A percentile compares a stretch with the other conserved stretches of the same genome.
Conservation (phyloP, 2,113 vertebrate genomes). For the Anguilla japonica region DNA sequence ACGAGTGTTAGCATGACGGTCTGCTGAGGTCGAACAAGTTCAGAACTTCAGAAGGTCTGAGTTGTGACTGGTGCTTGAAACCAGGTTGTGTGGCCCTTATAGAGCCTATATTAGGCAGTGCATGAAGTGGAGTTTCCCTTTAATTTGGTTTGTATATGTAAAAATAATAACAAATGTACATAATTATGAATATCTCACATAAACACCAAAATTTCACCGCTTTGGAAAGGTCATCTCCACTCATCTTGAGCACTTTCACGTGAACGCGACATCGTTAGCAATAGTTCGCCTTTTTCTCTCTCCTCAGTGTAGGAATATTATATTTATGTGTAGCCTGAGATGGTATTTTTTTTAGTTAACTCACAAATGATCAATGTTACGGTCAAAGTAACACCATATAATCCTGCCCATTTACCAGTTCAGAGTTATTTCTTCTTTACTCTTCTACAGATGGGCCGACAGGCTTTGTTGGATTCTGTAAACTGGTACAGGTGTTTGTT, state of each 20-base stretch:
- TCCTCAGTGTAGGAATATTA: neutral
- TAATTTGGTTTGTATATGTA: slow-evolving; percentile 40
- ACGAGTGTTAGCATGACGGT: neutral
- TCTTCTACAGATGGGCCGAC: neutral
- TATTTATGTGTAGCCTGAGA: neutral
- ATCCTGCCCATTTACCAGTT: neutral
- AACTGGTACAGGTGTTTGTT: neutral
- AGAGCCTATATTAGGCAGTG: slow-evolving; percentile 53
- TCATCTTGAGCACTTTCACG: slow-evolving; percentile 31
- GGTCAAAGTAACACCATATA: neutral
- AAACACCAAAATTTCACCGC: slow-evolving; percentile 39
- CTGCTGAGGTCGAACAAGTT: neutral
- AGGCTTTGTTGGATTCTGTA: neutral
- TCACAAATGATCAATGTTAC: neutral
- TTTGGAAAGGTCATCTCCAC: slow-evolving; percentile 18
- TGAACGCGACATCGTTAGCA: slow-evolving; percentile 9
- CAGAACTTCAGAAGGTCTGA: neutral
- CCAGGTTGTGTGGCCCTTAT: slow-evolving; percentile 14
- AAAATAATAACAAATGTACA: slow-evolving; percentile 33
- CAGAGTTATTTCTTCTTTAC: neutral
- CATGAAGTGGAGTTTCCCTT: slow-evolving; percentile 34
- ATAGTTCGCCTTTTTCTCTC: neutral
- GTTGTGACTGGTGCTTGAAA: neutral
- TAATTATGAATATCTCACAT: slow-evolving; percentile 38
- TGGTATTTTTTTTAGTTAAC: neutral